phyloP scores from a whole-genome alignment of 2,888 invertebrate genomes.

The Heliothis peltigera region DNA sequence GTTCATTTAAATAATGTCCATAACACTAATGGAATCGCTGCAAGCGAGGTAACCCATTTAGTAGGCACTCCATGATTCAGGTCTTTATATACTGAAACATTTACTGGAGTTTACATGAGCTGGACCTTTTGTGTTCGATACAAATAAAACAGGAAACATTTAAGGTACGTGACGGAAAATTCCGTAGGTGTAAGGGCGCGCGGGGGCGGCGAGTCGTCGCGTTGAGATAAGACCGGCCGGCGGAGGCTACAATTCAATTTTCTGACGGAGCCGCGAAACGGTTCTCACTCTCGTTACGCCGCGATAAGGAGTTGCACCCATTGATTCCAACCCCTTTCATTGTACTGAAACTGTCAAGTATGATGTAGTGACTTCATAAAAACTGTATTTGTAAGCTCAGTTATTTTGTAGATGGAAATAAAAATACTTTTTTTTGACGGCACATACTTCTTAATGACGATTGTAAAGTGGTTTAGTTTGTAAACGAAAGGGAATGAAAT shows the following conservation, averaged over 20 bases:
- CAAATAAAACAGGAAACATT: slow-evolving; percentile 68
- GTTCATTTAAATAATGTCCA: slow-evolving; percentile 30
- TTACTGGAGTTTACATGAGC: slow-evolving; percentile 29
- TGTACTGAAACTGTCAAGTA: slow-evolving; percentile 14
- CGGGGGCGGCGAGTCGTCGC: slow-evolving; percentile 54
- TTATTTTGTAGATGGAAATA: too few species aligned
- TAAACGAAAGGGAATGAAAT: too few species aligned
- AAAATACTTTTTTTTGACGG: too few species aligned
- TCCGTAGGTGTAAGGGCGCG: slow-evolving; percentile 62
- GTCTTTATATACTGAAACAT: slow-evolving; percentile 44
- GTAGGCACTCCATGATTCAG: slow-evolving; percentile 31
- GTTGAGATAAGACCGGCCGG: slow-evolving; percentile 69
- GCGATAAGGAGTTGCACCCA: slow-evolving; percentile 49
- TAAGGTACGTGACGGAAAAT: slow-evolving; percentile 68
- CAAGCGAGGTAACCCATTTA: slow-evolving; percentile 27
- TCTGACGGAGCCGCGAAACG: slow-evolving; percentile 68
- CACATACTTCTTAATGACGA: too few species aligned
- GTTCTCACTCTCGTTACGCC: slow-evolving; percentile 53
- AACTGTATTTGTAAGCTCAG: too few species aligned
- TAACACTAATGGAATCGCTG: slow-evolving; percentile 28
- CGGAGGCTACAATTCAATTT: slow-evolving; percentile 82
- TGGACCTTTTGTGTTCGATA: slow-evolving; percentile 66
- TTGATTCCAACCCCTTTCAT: slow-evolving; percentile 36
- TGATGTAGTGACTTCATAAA: slow-evolving; percentile 1
- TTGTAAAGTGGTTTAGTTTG: too few species aligned